Evolutionary conservation across 2,797 vertebrate genomes (phyloP), one percentile per base, ranked within the genome.

Genomic region (Tinamus major): DNA sequence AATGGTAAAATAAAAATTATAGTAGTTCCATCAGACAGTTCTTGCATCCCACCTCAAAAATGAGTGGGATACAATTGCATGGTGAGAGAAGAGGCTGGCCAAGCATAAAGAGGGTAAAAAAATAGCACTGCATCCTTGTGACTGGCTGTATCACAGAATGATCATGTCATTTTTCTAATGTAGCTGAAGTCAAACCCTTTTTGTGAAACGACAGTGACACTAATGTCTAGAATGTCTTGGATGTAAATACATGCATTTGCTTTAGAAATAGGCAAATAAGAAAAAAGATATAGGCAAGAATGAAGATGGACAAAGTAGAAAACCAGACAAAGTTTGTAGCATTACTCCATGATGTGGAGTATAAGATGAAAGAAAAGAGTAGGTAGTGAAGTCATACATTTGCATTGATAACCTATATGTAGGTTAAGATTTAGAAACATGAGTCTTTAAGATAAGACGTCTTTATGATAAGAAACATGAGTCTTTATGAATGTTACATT

Each of bases 361-460:
- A 42, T 56, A 78, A 75, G 14, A 27, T 64, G 48, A 88, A 80
- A 33, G 16, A 21, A 31, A 41, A 10, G 24, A 49, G 42, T 24
- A 44, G 16, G 3, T 67, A 23, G 41, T 18, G 6, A 68, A 72
- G 19, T 55, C 26, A 6, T 48, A 27, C 0, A 0, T 33, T 75
- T 3, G 11, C 74, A 72, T 79, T 61, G 48, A 48, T 11, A 53
- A 79, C 55, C 31, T 35, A 35, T 35, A 35, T 39, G 1, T 72
- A 4, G 6, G 1, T 27, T 88, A 46, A 56, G 35, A 81, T 46
- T n/a, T 59, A 39, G 31, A 79, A 87, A 23, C 13, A 4, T 35
- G 35, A 35, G 3, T 10, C 42, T 85, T 67, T 27, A 6, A n/a
- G n/a, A n/a, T n/a, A n/a, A n/a, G n/a, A n/a, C n/a, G n/a, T n/a